A percentile compares a stretch with the other conserved stretches of the same genome.
Conservation (phyloP, 2,888 invertebrate genomes). For the Drosophila incognita region DNA sequence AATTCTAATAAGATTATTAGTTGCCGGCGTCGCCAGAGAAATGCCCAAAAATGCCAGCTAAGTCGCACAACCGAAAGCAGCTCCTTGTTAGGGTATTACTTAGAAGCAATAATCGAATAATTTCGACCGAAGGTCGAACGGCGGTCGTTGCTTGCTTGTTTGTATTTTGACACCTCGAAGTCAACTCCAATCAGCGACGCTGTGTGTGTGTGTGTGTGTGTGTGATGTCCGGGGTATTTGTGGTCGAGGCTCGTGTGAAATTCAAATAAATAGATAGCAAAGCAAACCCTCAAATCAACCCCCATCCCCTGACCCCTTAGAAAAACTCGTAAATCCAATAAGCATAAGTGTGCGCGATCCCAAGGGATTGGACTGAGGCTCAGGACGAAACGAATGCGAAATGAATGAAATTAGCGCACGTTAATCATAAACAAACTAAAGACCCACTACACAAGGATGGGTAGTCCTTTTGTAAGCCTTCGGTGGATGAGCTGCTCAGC, state of each 20-base stretch:
- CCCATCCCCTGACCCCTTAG: neutral
- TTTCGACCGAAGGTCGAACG: conserved; percentile 51
- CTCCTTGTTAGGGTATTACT: conserved; percentile 1
- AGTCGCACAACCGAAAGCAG: conserved; percentile 1
- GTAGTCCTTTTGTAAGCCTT: neutral
- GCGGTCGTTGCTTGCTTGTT: conserved; percentile 29
- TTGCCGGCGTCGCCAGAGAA: conserved; percentile 59
- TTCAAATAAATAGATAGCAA: conserved; percentile 49
- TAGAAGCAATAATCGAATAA: conserved; percentile 61
- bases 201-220: neutral
- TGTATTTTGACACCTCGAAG: conserved; percentile 76
- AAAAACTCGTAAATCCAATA: conserved; percentile 66
- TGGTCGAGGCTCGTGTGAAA: conserved; percentile 66
- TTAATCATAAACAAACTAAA: conserved; percentile 79
- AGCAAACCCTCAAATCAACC: conserved; percentile 21
- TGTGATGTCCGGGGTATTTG: conserved; percentile 36
- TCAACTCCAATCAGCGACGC: conserved; percentile 63
- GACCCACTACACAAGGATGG: conserved; percentile 5
- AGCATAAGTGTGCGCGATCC: conserved; percentile 70
- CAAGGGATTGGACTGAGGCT: conserved; percentile 43
- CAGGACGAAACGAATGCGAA: conserved; percentile 58
- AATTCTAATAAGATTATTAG: conserved; percentile 84
- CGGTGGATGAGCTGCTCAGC: conserved; percentile 4
- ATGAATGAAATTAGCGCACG: conserved; percentile 80
- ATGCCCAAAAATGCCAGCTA: conserved; percentile 34